Conservation (phyloP, 2,888 invertebrate genomes). For the Aleiodes alternator region DNA sequence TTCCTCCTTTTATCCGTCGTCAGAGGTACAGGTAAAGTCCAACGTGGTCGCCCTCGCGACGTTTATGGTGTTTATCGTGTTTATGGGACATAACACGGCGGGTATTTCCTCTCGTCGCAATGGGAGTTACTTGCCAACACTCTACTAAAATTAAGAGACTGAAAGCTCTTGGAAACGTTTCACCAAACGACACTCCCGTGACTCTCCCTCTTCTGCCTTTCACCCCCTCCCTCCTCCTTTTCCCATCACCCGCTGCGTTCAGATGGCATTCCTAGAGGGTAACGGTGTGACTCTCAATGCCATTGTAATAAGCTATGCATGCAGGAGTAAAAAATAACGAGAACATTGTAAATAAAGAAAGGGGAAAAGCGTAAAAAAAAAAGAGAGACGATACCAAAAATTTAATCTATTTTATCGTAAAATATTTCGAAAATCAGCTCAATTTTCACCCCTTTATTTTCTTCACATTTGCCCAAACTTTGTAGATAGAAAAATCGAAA, state of each 20-base stretch:
- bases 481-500: background rate
- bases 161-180: conserved; percentile 57
- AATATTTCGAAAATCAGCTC: background rate
- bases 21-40: conserved; percentile 46
- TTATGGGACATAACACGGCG: conserved; percentile 67
- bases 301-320: conserved; percentile 7
- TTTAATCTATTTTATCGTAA: conserved; percentile 15
- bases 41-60: conserved; percentile 55
- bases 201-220: conserved; percentile 33
- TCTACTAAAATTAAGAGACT: conserved; percentile 65
- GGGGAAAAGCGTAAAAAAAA: background rate
- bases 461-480: background rate
- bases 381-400: background rate
- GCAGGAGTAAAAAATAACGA: conserved; percentile 22
- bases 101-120: conserved; percentile 60
- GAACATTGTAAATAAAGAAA: conserved; percentile 1
- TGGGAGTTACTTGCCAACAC: conserved; percentile 59
- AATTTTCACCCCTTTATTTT: background rate
- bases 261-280: conserved; percentile 33
- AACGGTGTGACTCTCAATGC: conserved; percentile 4
- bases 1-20: conserved; percentile 17
- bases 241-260: conserved; percentile 16
- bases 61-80: conserved; percentile 67
- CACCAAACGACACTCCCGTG: conserved; percentile 55
- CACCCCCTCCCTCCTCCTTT: too few relatives aligned